Conservation (phyloP, 2,113 vertebrate genomes). For the Eulemur rufifrons region DNA sequence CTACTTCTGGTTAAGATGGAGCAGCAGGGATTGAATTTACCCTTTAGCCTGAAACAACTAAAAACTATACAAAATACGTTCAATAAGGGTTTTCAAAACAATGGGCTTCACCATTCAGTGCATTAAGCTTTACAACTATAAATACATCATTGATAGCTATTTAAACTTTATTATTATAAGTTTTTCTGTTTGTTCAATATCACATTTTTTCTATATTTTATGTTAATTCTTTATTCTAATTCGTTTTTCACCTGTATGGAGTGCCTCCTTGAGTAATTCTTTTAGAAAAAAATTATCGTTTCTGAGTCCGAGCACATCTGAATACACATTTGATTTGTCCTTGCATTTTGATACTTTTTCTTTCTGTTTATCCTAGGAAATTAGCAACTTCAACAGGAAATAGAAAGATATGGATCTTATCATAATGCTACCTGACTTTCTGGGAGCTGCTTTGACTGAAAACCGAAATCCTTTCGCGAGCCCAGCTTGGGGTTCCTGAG, state of each 20-base stretch:
- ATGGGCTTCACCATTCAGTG: too few species aligned
- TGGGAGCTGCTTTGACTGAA: not conserved
- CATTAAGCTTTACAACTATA: not conserved
- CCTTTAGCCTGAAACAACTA: not conserved
- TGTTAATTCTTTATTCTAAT: not conserved
- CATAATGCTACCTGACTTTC: not conserved
- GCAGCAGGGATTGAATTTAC: not conserved
- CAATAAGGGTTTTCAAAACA: too few species aligned
- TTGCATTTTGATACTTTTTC: not conserved
- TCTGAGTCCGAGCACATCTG: not conserved
- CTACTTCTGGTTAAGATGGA: not conserved
- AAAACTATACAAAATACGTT: not conserved
- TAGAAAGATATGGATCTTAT: not conserved
- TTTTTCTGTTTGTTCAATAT: not conserved
- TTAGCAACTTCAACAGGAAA: not conserved
- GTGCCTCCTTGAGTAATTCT: not conserved
- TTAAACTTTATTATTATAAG: not conserved
- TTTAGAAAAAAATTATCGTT: not conserved
- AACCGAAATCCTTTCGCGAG: not conserved
- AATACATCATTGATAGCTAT: too few species aligned
- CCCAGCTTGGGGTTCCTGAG: rapidly evolving
- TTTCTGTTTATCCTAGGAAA: not conserved
- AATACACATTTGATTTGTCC: not conserved
- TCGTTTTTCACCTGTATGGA: not conserved
- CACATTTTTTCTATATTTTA: not conserved